Base-by-base conservation (phyloP, 2,113 vertebrate species). In the Gadus chalcogrammus region DNA sequence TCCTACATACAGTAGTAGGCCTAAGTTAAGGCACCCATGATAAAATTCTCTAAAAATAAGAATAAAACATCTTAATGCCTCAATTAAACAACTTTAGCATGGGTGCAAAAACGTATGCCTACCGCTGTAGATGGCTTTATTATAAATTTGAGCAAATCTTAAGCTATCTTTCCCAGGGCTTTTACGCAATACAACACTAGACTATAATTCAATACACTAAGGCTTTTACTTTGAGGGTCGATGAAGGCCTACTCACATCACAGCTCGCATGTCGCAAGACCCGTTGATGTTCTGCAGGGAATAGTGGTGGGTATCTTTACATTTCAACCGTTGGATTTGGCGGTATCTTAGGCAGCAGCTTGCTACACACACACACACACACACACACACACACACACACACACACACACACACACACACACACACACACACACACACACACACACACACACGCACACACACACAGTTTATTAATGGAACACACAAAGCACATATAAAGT, bases 291-390 rank as follows among this genome's bases (percentile, higher is more conserved):
- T 74, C 77, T 92, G 91, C 24, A 81, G 9, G 53, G 28, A 73
- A 78, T 90, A 92, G 28, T 56, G 79, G 20, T 67, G 53, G 22
- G 91, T 12, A 0, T 0, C 5, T 13, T 7, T 31, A 69, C 87
- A 91, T 11, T 4, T 5, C 0, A 80, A 0, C 0, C 0, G 69
- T 0, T 11, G 64, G n/a, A n/a, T n/a, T 0, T 0, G 73, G 1
- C 1, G 1, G 78, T 90, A 92, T 3, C 0, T 77, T 55, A 91
- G 18, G 64, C 90, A 92, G 73, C 90, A 92, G 55, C 75, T 85
- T 0, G 66, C 91, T 92, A 58, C 5, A 55, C 64, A 24, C 18
- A 18, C 18, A n/a, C 5, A 72, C 28, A 55, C 17, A 31, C 42
- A 35, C 35, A 67, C 3, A 28, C 60, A 28, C 31, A 16, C 58